Conservation (phyloP, 2,888 invertebrate species). For the Orchesellides sinensis region DNA sequence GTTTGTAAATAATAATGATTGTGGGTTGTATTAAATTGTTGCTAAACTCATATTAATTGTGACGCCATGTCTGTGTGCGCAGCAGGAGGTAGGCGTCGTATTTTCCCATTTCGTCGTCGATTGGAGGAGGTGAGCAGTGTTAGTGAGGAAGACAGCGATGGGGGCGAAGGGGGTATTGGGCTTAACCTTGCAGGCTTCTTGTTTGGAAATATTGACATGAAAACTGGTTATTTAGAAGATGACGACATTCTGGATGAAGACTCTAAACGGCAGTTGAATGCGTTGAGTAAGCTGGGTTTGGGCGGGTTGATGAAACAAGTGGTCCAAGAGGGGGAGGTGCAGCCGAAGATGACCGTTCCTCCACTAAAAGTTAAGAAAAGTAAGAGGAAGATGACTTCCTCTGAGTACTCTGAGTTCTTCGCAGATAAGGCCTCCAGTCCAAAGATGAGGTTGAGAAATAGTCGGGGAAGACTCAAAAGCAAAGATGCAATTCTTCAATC, state of each 20-base stretch:
- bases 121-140: too few relatives aligned
- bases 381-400: constrained; percentile 27
- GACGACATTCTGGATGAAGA: constrained; percentile 91
- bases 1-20: too few relatives aligned
- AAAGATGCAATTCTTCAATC: not conserved
- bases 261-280: constrained; percentile 89
- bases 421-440: constrained; percentile 48
- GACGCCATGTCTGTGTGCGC: too few relatives aligned
- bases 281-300: constrained; percentile 87
- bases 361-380: constrained; percentile 43
- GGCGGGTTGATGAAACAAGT: constrained; percentile 89
- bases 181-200: constrained; percentile 89
- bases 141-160: constrained; percentile 78
- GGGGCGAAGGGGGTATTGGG: constrained; percentile 78
- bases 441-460: constrained; percentile 40
- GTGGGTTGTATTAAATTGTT: too few relatives aligned
- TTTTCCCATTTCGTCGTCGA: too few relatives aligned
- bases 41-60: too few relatives aligned
- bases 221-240: constrained; percentile 91
- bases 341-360: constrained; percentile 39
- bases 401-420: constrained; percentile 63
- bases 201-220: constrained; percentile 94
- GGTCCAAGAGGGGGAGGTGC: constrained; percentile 78
- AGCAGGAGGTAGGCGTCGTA: too few relatives aligned
- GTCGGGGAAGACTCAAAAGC: not conserved